Conservation (phyloP, 2,113 vertebrate genomes). For the Catharus fuscescens region DNA sequence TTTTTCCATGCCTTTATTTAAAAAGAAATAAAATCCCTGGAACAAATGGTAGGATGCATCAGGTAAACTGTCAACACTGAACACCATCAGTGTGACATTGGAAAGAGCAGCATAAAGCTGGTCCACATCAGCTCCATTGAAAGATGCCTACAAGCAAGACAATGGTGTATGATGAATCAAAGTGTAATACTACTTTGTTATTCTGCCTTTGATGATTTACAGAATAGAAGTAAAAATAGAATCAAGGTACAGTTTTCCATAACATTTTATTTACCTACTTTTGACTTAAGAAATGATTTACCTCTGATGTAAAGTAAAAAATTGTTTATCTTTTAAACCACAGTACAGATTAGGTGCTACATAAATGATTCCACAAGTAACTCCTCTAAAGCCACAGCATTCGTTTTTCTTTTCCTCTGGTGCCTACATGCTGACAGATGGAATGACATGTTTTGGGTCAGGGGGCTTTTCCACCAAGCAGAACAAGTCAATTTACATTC, state of each 20-base stretch:
- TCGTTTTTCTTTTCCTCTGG: conserved; percentile 40
- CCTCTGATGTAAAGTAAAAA: background rate
- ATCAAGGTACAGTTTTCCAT: background rate
- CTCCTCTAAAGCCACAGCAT: background rate
- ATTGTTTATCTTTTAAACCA: background rate
- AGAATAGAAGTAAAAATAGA: background rate
- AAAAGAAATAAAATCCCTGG: background rate
- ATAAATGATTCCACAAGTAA: conserved; percentile 35
- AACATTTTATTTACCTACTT: background rate
- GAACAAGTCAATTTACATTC: conserved; percentile 64
- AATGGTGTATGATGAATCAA: background rate
- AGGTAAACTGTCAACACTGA: background rate
- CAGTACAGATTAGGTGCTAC: conserved; percentile 1
- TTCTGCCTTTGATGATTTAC: background rate
- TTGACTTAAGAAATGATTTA: background rate
- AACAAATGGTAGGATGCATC: background rate
- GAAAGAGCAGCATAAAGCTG: background rate
- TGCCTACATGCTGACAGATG: conserved; percentile 43
- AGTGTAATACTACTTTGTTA: background rate
- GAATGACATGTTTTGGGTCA: conserved; percentile 56
- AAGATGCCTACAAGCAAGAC: background rate
- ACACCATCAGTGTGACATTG: background rate
- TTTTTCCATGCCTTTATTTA: background rate
- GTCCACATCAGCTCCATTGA: background rate
- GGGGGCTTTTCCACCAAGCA: conserved; percentile 58